Percentiles rank a stretch among this genome's conserved stretches.
These are phyloP conservation scores for Stigmatopora nigra DNA, from an alignment of 2,113 vertebrate genomes.

Conservation along the genomic window DNA sequence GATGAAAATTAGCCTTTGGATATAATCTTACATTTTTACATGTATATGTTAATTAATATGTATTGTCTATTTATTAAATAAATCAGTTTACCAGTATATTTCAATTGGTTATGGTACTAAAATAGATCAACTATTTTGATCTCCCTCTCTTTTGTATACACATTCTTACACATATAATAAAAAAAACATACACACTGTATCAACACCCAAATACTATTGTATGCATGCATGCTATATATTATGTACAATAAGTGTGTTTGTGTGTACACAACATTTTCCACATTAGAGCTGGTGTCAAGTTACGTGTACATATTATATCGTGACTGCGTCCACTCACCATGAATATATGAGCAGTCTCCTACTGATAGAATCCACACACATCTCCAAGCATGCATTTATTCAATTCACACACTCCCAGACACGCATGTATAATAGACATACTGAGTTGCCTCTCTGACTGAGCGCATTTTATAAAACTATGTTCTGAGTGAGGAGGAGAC, in stretches of 20 bases:
- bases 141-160: no score
- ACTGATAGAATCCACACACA: slow-evolving; percentile 8
- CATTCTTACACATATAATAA: no score
- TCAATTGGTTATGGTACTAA: no score
- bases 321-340: slow-evolving; percentile 16
- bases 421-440: slow-evolving; percentile 6
- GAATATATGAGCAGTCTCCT: slow-evolving; percentile 22
- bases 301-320: slow-evolving; percentile 14
- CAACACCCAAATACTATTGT: no score
- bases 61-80: no score
- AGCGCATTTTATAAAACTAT: neutral
- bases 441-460: slow-evolving; percentile 18
- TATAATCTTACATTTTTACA: neutral
- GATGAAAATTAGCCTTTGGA: no score
- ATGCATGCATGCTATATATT: no score
- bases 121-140: no score
- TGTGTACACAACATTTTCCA: neutral
- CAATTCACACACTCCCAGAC: slow-evolving; percentile 3
- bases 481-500: slow-evolving; percentile 39
- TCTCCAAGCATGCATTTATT: neutral
- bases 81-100: no score
- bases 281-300: slow-evolving; percentile 16
- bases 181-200: no score
- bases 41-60: neutral
- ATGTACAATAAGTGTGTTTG: neutral